A percentile compares a stretch with the other conserved stretches of the same genome.
phyloP scores from a whole-genome alignment of 2,888 invertebrate species.

The Scrobipalpa atriplicella region DNA sequence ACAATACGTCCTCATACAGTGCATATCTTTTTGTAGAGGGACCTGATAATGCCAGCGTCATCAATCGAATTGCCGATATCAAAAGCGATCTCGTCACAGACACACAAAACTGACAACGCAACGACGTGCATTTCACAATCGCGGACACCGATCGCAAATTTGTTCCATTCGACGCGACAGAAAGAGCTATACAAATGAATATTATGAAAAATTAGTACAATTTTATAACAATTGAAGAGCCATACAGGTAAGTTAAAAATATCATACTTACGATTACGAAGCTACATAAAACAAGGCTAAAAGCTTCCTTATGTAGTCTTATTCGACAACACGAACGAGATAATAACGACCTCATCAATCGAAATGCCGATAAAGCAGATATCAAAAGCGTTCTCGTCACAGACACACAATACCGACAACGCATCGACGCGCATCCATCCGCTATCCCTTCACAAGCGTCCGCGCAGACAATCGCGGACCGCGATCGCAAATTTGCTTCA shows the following conservation, averaged over 20 bases:
- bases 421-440: slow-evolving; percentile 1
- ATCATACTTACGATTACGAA: too few species aligned
- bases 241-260: too few species aligned
- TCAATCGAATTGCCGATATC: background rate
- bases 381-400: background rate
- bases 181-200: too few species aligned
- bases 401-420: background rate
- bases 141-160: slow-evolving; percentile 53
- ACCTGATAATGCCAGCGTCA: background rate
- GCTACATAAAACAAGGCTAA: too few species aligned
- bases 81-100: background rate
- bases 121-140: slow-evolving; percentile 34
- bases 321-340: too few species aligned
- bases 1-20: too few species aligned
- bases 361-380: background rate
- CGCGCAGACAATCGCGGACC: slow-evolving; percentile 42
- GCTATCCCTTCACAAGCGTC: slow-evolving; percentile 40
- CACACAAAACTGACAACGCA: slow-evolving; percentile 1
- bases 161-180: slow-evolving; percentile 56
- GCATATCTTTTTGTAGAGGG: too few species aligned
- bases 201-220: too few species aligned
- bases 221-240: too few species aligned
- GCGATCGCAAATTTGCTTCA: slow-evolving; percentile 63
- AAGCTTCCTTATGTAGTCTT: too few species aligned
- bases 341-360: background rate